Percentiles rank a stretch among this genome's conserved stretches.
Conservation (phyloP, 2,888 invertebrate genomes). For the Papilio gigon region DNA sequence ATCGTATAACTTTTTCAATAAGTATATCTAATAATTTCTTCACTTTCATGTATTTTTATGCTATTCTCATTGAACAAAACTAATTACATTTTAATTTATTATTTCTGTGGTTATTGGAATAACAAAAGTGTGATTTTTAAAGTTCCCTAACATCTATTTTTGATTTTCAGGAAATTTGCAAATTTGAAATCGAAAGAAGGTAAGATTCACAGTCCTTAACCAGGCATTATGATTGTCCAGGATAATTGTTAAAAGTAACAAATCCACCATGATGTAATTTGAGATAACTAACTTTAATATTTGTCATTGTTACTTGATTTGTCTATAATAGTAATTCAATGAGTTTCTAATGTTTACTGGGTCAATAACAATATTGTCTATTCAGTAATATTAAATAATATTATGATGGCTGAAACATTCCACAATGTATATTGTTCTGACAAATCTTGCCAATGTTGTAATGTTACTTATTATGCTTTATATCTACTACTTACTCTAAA, state of each 20-base stretch:
- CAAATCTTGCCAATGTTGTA: not conserved
- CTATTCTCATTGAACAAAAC: not conserved
- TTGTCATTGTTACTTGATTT: not conserved
- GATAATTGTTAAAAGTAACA: not conserved
- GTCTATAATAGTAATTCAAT: not conserved
- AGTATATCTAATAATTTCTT: not conserved
- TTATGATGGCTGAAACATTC: not conserved
- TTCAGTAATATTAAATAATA: not conserved
- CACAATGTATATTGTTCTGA: not conserved
- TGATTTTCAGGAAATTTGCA: not conserved
- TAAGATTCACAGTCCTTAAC: constrained; percentile 3
- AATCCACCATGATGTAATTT: not conserved
- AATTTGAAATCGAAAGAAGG: not conserved
- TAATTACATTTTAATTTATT: not conserved
- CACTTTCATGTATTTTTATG: not conserved
- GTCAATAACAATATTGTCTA: not conserved
- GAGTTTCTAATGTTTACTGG: not conserved
- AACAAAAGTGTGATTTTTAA: not conserved
- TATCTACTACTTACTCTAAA: not conserved
- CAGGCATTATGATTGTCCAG: not conserved
- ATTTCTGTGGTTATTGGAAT: not conserved
- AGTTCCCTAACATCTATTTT: not conserved
- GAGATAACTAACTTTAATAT: not conserved
- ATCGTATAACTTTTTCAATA: not conserved
- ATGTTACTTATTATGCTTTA: not conserved